Base-by-base conservation (phyloP, 2,888 invertebrate species). In the Rhimphoctona megacephalus region DNA sequence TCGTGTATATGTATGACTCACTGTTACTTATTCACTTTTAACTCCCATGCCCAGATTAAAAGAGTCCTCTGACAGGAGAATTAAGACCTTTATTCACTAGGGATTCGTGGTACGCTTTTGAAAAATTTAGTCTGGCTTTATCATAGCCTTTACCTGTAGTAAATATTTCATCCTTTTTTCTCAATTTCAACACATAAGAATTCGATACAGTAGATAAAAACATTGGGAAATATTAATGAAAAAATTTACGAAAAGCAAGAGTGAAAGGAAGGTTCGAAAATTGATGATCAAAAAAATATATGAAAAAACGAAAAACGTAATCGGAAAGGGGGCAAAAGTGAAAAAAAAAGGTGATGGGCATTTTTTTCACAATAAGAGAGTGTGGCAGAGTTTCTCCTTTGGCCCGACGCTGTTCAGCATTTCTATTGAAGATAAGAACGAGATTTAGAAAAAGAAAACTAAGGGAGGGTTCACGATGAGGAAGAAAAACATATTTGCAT, bases 21-120 rank as follows among this genome's bases (percentile, higher is more conserved):
- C 84, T 69, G 25, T 70, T 61, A 64, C 49, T 66, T 17, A 19
- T 66, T 64, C 52, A 43, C 57, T 57, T 39, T 54, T 39, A 33
- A 46, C 39, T 78, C 52, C 69, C 8, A 54, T 22, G 22, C 1
- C 54, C 7, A 54, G 54, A 22, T 54, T 22, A 54, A 54, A 54
- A 54, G 22, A 54, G 54, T 54, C 54, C 22, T 22, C n/a, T 22
- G 22, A 22, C 22, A 54, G 22, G 8, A 54, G 22, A 54, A 22
- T 22, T 9, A 9, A 22, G 22, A 22, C 54, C 22, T 22, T 22
- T 19, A 22, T 22, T 54, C 54, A 54, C 2, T 9, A 7, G 54
- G 8, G 22, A 2, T 54, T 54, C 9, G 22, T 22, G n/a, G 19
- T 54, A 9, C 54, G 54, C 6, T 25, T 57, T 57, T 11, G 11